phyloP scores from a whole-genome alignment of 2,797 vertebrate species.

The Arnoldichthys spilopterus region DNA sequence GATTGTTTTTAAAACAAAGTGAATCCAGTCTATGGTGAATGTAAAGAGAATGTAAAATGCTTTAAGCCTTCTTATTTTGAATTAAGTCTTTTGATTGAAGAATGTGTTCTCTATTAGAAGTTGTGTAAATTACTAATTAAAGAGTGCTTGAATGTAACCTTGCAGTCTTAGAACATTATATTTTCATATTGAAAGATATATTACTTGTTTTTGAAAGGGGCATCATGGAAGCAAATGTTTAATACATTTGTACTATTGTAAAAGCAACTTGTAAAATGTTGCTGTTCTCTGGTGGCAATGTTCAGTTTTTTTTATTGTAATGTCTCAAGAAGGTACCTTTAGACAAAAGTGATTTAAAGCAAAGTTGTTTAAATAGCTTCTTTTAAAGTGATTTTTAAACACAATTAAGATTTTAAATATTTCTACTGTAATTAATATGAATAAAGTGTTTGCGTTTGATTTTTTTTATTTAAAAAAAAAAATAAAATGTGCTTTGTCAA shows the following conservation, averaged over 20 bases:
- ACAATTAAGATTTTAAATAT: slow-evolving; percentile 68
- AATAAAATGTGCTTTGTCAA: slow-evolving; percentile 23
- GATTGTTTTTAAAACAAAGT: neutral
- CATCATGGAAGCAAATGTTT: neutral
- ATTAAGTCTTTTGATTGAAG: too few relatives aligned
- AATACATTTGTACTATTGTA: neutral
- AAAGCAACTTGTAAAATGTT: neutral
- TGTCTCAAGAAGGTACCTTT: neutral
- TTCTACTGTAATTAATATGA: slow-evolving; percentile 56
- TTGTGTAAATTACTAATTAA: neutral
- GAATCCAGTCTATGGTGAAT: neutral
- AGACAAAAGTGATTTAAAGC: neutral
- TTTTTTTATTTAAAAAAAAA: slow-evolving; percentile 31
- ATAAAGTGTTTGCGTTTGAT: slow-evolving; percentile 61
- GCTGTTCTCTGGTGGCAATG: neutral
- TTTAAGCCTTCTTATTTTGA: too few relatives aligned
- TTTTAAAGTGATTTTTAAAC: slow-evolving; percentile 58
- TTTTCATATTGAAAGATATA: slow-evolving; percentile 18
- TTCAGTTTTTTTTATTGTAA: neutral
- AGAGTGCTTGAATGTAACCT: neutral
- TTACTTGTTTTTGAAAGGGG: neutral
- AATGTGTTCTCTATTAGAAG: too few relatives aligned
- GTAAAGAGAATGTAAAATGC: slow-evolving; percentile 7
- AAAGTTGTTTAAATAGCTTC: slow-evolving; percentile 11
- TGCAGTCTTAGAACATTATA: neutral